These are phyloP conservation scores for Scarus forsteni DNA, from an alignment of 2,797 vertebrate genomes.

Conservation along the genomic window DNA sequence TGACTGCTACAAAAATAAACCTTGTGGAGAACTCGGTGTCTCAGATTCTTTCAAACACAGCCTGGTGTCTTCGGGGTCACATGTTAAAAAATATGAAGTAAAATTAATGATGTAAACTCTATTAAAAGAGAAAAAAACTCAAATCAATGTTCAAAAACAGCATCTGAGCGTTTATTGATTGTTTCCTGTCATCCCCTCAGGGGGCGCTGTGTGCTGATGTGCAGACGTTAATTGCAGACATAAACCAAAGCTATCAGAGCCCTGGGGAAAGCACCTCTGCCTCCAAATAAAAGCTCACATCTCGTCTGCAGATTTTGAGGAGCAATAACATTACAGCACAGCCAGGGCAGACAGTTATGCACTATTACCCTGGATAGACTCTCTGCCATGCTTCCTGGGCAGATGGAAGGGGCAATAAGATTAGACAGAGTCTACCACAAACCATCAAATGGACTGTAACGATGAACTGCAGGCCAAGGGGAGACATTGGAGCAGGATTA, in stretches of 20 bases:
- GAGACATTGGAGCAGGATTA: background rate
- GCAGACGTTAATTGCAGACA: background rate
- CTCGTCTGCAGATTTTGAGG: slow-evolving; percentile 46
- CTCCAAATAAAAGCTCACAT: slow-evolving; percentile 17
- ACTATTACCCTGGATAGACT: slow-evolving; percentile 39
- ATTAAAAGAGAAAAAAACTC: background rate
- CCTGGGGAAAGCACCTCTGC: slow-evolving; percentile 8
- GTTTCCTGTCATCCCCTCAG: background rate
- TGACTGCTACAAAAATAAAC: no score
- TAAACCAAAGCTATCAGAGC: background rate
- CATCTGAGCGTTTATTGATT: background rate
- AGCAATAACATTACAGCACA: slow-evolving; percentile 41
- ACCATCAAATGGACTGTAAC: slow-evolving; percentile 43
- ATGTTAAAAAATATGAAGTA: background rate
- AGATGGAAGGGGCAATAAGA: slow-evolving; percentile 36
- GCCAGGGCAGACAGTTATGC: slow-evolving; percentile 23
- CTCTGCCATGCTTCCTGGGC: slow-evolving; percentile 20
- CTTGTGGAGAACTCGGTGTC: no score
- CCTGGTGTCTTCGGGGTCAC: background rate
- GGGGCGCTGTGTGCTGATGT: background rate
- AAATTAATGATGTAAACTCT: background rate
- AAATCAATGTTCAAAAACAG: background rate
- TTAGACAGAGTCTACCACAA: slow-evolving; percentile 36
- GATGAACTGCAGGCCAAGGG: slow-evolving; percentile 14
- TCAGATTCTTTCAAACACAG: no score